phyloP scores from a whole-genome alignment of 2,797 vertebrate species.

The Eulemur coronatus region DNA sequence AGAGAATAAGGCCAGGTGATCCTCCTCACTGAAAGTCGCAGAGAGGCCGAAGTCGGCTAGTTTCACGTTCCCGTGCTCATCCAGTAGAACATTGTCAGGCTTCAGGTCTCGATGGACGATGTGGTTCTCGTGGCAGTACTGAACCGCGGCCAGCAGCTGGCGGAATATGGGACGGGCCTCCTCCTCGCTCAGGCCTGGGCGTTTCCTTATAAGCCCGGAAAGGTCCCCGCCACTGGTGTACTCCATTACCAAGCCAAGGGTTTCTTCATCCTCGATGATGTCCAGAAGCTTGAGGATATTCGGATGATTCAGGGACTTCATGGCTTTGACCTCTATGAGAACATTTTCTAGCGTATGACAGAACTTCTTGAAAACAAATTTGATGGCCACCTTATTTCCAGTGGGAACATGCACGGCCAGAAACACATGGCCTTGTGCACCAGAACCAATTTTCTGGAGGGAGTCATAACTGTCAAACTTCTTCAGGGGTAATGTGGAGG shows the following conservation, averaged over 20 bases:
- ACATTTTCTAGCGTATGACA: too few relatives aligned
- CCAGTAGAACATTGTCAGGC: background rate
- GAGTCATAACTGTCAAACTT: background rate
- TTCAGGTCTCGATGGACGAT: background rate
- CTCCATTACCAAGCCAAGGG: background rate
- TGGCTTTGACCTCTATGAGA: too few relatives aligned
- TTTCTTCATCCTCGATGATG: background rate
- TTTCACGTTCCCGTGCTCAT: background rate
- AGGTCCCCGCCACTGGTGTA: too few relatives aligned
- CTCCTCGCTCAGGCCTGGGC: background rate
- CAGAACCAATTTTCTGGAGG: too few relatives aligned
- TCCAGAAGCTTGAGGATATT: background rate
- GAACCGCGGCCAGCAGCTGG: background rate
- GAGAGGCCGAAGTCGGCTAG: background rate
- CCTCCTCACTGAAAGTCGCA: too few relatives aligned
- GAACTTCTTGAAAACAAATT: too few relatives aligned
- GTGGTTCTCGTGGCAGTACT: background rate
- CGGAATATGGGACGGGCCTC: background rate
- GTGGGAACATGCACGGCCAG: too few relatives aligned
- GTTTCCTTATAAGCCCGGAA: accelerated
- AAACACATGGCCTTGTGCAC: too few relatives aligned
- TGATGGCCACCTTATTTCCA: too few relatives aligned
- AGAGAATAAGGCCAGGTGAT: background rate
- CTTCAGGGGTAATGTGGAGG: background rate
- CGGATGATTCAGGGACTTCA: background rate